Base-by-base conservation (phyloP, 2,888 invertebrate genomes). In the Troides aeacus region DNA sequence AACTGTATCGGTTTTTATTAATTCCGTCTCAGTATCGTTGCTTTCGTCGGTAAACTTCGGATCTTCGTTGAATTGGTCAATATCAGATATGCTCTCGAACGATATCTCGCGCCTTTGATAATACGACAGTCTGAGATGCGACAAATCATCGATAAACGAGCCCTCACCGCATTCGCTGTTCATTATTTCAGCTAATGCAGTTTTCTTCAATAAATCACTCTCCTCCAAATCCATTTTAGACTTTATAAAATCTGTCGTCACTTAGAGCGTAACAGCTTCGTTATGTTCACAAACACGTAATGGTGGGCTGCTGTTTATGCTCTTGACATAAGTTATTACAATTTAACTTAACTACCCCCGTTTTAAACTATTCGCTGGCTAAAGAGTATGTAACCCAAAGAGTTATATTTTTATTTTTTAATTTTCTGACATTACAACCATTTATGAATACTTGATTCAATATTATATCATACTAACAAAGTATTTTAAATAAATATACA, bases 41-140 rank as follows among this genome's bases (percentile, higher is more conserved):
- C 36, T 72, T 56, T 66, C 74, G 76, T 23, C 73, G 62, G 66
- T 72, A 62, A 68, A 71, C 71, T 70, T 72, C 21, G 74, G 74
- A 60, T 66, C 61, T 21, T 61, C 67, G 24, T 59, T 69, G 61
- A 71, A 17, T 62, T 70, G 70, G 59, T 68, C 60, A 39, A 56
- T 17, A 39, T 72, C 63, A 64, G 69, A 62, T 21, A 62, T 61
- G 67, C 62, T 62, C 46, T 72, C 56, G 60, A 68, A 15, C 36
- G 65, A 66, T 66, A 74, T 50, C 24, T 69, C 64, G 57, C 64
- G 71, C 64, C 57, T 65, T 71, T 80, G 83, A 73, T 89, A 86
- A 72, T 86, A 88, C 1, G 85, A 87, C 10, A 87, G 74, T 61
- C 85, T 77, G 4, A 89, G 81, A 58, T 89, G 86, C 3, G 87